A percentile compares a stretch with the other conserved stretches of the same genome.
These are phyloP conservation scores for Bicyclus anynana DNA, from an alignment of 1,140 invertebrate genomes.

Conservation along the genomic window DNA sequence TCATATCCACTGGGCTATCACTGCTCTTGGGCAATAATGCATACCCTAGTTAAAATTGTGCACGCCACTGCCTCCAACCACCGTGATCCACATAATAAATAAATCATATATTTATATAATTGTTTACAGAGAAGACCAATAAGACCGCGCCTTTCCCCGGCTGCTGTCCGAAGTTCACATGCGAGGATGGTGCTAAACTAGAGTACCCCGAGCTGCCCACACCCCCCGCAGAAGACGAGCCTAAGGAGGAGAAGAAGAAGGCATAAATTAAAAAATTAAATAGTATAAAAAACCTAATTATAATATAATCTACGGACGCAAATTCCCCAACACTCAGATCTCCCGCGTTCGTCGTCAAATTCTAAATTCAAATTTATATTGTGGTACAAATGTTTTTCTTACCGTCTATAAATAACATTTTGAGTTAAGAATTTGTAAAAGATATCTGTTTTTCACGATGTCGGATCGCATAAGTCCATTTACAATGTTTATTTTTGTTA, in stretches of 20 bases:
- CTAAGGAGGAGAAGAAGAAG: constrained; percentile 73
- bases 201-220: constrained; percentile 90
- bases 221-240: constrained; percentile 76
- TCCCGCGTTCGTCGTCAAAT: constrained; percentile 9
- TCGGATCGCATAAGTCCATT: not conserved
- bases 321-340: constrained; percentile 6
- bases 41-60: too few species aligned
- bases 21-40: too few species aligned
- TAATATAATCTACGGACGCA: constrained; percentile 8
- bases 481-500: not conserved
- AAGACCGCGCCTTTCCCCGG: constrained; percentile 91
- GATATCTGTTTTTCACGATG: too few species aligned
- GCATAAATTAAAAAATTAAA: constrained; percentile 46
- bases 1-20: too few species aligned
- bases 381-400: not conserved
- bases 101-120: not conserved
- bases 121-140: constrained; percentile 86
- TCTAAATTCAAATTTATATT: not conserved
- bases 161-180: constrained; percentile 91
- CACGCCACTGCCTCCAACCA: too few species aligned
- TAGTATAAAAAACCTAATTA: constrained; percentile 12
- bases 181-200: constrained; percentile 88
- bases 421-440: too few species aligned
- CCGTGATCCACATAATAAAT: too few species aligned
- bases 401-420: not conserved